phyloP scores from a whole-genome alignment of 2,797 vertebrate species.

The Valencia hispanica region DNA sequence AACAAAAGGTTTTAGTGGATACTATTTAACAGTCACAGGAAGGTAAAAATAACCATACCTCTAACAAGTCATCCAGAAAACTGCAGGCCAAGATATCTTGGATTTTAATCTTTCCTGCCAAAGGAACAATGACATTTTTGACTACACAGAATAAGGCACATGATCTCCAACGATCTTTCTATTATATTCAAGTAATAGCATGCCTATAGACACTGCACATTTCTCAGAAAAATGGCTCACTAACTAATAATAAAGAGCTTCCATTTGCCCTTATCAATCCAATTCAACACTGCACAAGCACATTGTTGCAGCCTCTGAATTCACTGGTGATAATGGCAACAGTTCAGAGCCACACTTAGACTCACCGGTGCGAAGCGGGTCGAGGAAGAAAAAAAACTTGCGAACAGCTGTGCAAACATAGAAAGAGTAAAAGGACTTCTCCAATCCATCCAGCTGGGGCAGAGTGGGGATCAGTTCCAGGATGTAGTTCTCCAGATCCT shows the following conservation, averaged over 20 bases:
- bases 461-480: conserved; percentile 97
- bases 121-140: not conserved
- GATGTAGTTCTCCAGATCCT: conserved; percentile 99
- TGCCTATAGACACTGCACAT: not conserved
- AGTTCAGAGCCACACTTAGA: not conserved
- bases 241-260: not conserved
- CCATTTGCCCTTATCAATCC: not conserved
- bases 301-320: not conserved
- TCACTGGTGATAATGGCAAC: not conserved
- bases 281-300: not conserved
- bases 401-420: conserved; percentile 98
- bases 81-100: conserved; percentile 99
- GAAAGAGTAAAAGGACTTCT: conserved; percentile 99
- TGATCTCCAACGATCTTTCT: not conserved
- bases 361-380: conserved; percentile 95
- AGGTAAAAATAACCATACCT: conserved; percentile 78
- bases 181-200: not conserved
- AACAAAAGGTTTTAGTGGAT: not conserved
- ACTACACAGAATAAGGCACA: not conserved
- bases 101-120: conserved; percentile 97
- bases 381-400: conserved; percentile 98
- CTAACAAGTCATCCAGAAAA: conserved; percentile 95
- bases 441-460: conserved; percentile 95
- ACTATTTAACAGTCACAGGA: not conserved
- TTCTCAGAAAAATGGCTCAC: not conserved